Evolutionary conservation across 2,113 vertebrate genomes (phyloP).

Genomic region (Hymenochirus boettgeri): DNA sequence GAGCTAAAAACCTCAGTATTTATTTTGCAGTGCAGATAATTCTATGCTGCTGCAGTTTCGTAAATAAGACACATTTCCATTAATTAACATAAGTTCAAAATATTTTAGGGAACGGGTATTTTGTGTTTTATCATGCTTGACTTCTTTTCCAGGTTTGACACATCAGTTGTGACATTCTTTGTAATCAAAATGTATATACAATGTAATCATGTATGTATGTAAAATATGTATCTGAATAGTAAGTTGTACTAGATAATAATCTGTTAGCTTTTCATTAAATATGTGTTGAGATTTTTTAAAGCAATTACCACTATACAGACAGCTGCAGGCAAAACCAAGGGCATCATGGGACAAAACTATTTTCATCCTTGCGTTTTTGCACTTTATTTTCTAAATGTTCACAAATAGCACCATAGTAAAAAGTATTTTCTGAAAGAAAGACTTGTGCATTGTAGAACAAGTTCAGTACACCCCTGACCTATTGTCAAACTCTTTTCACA

Average conservation of each 20-base stretch:
- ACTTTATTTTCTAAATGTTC: conserved; percentile 45
- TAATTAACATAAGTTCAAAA: rapidly evolving
- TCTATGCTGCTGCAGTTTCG: neutral
- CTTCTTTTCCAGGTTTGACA: too few species aligned
- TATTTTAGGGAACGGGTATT: neutral
- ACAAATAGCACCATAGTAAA: conserved; percentile 54
- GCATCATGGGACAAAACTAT: too few species aligned
- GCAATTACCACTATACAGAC: too few species aligned
- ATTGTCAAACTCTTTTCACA: conserved; percentile 66
- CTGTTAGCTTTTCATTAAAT: too few species aligned
- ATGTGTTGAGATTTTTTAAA: too few species aligned
- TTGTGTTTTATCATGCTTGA: too few species aligned
- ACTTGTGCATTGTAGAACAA: conserved; percentile 53
- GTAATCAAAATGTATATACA: too few species aligned
- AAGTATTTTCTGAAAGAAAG: conserved; percentile 55
- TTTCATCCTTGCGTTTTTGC: conserved; percentile 11
- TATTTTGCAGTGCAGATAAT: conserved; percentile 1
- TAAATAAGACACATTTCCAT: conserved; percentile 13
- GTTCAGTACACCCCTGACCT: conserved; percentile 61
- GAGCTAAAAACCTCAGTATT: neutral
- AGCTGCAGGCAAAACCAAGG: too few species aligned
- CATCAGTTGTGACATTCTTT: too few species aligned
- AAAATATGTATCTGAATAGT: too few species aligned
- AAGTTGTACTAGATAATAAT: too few species aligned
- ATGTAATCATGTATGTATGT: too few species aligned